Evolutionary conservation across 1,140 invertebrate species (phyloP).

Genomic region (Mercenaria mercenaria): DNA sequence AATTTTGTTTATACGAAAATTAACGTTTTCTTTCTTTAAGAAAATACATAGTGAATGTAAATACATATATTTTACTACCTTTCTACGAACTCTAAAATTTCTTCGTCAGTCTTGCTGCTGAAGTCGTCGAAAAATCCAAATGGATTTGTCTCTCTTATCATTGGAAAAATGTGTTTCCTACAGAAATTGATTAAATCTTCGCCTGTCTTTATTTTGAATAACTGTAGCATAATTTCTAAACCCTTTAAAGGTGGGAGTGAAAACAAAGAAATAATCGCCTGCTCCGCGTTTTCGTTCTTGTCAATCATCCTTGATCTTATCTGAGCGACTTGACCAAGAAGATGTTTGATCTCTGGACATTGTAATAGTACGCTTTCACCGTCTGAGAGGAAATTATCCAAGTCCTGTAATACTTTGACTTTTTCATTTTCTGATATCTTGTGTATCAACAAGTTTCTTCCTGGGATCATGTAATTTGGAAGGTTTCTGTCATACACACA

Average conservation of each 20-base stretch:
- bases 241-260: not conserved
- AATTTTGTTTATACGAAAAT: too few species aligned
- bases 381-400: not conserved
- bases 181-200: not conserved
- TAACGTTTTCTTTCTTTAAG: too few species aligned
- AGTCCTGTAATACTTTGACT: not conserved
- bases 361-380: not conserved
- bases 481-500: not conserved
- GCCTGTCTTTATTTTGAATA: not conserved
- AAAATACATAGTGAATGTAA: too few species aligned
- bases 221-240: not conserved
- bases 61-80: too few species aligned
- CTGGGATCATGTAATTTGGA: conserved; percentile 35
- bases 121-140: not conserved
- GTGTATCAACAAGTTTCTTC: not conserved
- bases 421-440: not conserved
- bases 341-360: not conserved
- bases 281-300: not conserved
- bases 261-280: not conserved
- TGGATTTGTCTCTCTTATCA: not conserved
- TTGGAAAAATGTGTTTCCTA: not conserved
- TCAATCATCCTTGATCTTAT: not conserved
- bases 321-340: not conserved
- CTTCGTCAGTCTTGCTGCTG: not conserved
- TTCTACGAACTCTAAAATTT: too few species aligned